These are phyloP conservation scores for Chymomyza amoena DNA, from an alignment of 2,888 invertebrate species.

Conservation along the genomic window DNA sequence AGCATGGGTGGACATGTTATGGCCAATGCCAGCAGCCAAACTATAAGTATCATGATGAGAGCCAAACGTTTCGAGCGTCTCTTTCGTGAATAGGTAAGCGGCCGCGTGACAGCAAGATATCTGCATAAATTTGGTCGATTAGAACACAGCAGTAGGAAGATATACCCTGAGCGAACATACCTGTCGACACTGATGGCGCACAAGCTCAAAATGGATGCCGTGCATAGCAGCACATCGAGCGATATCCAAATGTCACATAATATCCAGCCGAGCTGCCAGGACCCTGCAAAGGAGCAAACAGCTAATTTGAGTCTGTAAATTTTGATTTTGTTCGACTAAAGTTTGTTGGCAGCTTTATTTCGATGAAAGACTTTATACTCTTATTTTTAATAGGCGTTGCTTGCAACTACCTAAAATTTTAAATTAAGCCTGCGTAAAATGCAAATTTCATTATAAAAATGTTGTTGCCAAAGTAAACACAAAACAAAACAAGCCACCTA, in stretches of 20 bases:
- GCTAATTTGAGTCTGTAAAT: not conserved
- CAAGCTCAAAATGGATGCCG: constrained; percentile 94
- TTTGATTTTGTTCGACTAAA: not conserved
- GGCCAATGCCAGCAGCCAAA: constrained; percentile 93
- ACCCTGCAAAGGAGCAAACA: constrained; percentile 80
- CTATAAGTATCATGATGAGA: constrained; percentile 90
- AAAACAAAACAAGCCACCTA: constrained; percentile 14
- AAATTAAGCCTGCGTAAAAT: not conserved
- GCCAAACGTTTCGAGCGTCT: constrained; percentile 91
- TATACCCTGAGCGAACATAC: constrained; percentile 56
- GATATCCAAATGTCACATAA: constrained; percentile 96
- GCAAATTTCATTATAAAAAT: not conserved
- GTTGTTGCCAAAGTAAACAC: not conserved
- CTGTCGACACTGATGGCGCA: constrained; percentile 95
- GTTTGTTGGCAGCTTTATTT: not conserved
- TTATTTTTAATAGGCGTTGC: not conserved
- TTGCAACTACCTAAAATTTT: not conserved
- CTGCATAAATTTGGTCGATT: constrained; percentile 70
- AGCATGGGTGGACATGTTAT: constrained; percentile 97
- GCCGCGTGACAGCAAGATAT: constrained; percentile 96
- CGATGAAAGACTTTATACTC: not conserved
- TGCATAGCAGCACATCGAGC: constrained; percentile 94
- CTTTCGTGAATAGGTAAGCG: constrained; percentile 93
- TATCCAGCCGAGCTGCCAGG: constrained; percentile 94
- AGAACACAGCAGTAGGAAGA: not conserved